These are phyloP conservation scores for Brachionus rotundiformis DNA, from an alignment of 1,140 invertebrate species.

Conservation along the genomic window DNA sequence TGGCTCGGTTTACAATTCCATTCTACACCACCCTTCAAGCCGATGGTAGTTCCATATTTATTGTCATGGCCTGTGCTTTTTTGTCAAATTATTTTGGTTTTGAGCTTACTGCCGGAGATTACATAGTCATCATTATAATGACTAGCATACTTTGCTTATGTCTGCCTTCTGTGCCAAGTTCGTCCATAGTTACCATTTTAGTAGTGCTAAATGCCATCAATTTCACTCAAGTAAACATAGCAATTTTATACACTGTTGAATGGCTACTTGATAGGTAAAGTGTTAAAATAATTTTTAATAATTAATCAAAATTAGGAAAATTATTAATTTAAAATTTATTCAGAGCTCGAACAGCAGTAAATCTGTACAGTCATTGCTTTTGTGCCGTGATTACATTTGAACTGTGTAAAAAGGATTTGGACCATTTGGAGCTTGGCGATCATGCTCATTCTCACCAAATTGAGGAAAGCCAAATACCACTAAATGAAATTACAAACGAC, in stretches of 20 bases:
- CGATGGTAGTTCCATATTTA: conserved; percentile 47
- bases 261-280: conserved; percentile 44
- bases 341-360: conserved; percentile 33
- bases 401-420: conserved; percentile 42
- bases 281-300: too few relatives aligned
- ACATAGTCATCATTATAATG: conserved; percentile 33
- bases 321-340: background rate
- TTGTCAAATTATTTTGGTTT: conserved; percentile 20
- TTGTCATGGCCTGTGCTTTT: conserved; percentile 40
- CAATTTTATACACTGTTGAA: conserved; percentile 49
- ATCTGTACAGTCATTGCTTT: conserved; percentile 51
- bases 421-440: background rate
- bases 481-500: background rate
- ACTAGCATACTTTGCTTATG: conserved; percentile 47
- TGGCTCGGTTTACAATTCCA: conserved; percentile 30
- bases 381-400: conserved; percentile 42
- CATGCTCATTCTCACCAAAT: background rate
- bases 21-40: conserved; percentile 46
- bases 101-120: conserved; percentile 27
- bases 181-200: conserved; percentile 41
- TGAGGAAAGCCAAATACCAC: background rate
- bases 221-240: conserved; percentile 18
- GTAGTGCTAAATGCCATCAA: conserved; percentile 49
- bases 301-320: background rate
- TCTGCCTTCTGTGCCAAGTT: conserved; percentile 48